Conservation (phyloP, 2,113 vertebrate genomes). For the Eurystomus gularis region DNA sequence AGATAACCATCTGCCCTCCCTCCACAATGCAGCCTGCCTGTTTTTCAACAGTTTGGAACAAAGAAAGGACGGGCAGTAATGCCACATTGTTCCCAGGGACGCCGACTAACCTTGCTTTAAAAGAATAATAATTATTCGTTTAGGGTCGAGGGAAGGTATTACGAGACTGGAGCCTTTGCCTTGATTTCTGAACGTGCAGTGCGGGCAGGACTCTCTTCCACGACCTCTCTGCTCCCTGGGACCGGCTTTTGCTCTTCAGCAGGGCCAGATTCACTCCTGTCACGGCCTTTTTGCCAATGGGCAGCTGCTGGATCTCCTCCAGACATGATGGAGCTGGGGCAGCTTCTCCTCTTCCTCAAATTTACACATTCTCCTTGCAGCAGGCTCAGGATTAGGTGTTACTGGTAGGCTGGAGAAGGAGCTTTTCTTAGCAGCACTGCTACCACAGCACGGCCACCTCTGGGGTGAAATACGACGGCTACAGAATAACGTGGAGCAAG, state of each 20-base stretch:
- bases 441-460: neutral
- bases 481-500: neutral
- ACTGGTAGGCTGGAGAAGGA: neutral
- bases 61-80: constrained; percentile 24
- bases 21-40: neutral
- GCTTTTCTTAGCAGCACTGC: neutral
- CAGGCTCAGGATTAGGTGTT: neutral
- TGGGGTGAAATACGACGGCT: neutral
- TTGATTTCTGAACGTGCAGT: fast-evolving
- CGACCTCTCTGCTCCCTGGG: neutral
- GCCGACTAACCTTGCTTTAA: neutral
- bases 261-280: neutral
- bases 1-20: constrained; percentile 57
- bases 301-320: neutral
- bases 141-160: neutral
- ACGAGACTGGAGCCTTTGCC: neutral
- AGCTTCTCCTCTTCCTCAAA: neutral
- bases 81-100: constrained; percentile 29
- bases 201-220: neutral
- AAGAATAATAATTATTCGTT: neutral
- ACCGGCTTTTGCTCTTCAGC: neutral
- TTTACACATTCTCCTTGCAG: neutral
- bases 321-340: neutral
- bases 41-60: neutral
- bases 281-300: neutral